Conservation (phyloP, 2,888 invertebrate species). For the Ptilodon capucinus region DNA sequence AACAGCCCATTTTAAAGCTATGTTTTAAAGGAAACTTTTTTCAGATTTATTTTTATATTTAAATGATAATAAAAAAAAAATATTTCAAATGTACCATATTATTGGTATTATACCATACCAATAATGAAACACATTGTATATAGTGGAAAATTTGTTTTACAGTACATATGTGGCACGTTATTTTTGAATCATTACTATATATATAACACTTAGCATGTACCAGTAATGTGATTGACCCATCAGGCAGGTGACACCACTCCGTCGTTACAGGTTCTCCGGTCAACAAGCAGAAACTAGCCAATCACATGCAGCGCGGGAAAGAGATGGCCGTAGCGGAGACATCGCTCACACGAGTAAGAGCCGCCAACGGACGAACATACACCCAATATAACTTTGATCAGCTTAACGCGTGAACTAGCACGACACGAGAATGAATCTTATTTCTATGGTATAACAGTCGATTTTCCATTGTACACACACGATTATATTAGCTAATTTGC, state of each 20-base stretch:
- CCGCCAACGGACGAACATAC: conserved; percentile 44
- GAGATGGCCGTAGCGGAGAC: conserved; percentile 89
- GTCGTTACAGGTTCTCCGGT: conserved; percentile 88
- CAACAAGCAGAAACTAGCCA: conserved; percentile 91
- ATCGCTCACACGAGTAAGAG: conserved; percentile 90
- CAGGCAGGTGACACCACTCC: conserved; percentile 56
- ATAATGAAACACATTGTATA: too few species aligned
- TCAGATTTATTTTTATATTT: too few species aligned
- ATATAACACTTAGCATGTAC: neutral
- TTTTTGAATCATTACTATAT: too few species aligned
- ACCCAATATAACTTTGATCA: conserved; percentile 68
- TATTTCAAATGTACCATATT: too few species aligned
- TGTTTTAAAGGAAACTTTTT: too few species aligned
- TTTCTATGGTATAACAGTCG: neutral
- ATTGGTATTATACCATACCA: too few species aligned
- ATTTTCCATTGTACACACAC: neutral
- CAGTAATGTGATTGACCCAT: conserved; percentile 29
- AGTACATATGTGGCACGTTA: too few species aligned
- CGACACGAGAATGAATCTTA: conserved; percentile 32
- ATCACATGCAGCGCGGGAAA: conserved; percentile 86
- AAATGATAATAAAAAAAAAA: too few species aligned
- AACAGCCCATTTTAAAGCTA: too few species aligned
- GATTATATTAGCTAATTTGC: neutral
- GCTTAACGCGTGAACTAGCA: conserved; percentile 54
- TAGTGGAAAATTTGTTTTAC: too few species aligned